Evolutionary conservation across 2,113 vertebrate genomes (phyloP).

Genomic region (Himantopus leucocephalus): DNA sequence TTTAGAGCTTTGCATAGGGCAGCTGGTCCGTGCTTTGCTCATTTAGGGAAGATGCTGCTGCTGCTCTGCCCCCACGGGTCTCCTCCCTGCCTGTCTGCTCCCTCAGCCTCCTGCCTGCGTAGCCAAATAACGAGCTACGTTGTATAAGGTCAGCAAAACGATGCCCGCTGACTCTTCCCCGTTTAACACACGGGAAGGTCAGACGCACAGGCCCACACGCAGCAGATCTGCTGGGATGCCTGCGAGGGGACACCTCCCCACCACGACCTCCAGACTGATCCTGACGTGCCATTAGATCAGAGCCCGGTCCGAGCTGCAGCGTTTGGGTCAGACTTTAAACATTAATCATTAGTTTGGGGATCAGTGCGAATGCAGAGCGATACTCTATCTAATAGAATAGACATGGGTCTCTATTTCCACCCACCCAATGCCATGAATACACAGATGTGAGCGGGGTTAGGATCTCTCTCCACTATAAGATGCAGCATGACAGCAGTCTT

Average conservation of each 20-base stretch:
- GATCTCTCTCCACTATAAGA: background rate
- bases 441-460: background rate
- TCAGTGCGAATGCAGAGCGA: background rate
- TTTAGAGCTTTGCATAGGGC: background rate
- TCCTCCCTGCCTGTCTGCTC: background rate
- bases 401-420: background rate
- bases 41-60: background rate
- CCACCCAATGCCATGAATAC: background rate
- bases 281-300: accelerated
- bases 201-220: background rate
- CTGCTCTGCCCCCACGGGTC: background rate
- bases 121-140: background rate
- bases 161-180: background rate
- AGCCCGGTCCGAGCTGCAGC: background rate
- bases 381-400: background rate
- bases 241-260: background rate
- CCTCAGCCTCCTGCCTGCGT: background rate
- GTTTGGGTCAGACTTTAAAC: background rate
- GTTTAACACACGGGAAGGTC: background rate
- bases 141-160: background rate
- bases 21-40: background rate
- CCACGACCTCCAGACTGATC: background rate
- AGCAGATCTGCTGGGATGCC: background rate
- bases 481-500: background rate
- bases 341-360: too few species aligned